phyloP scores from a whole-genome alignment of 2,113 vertebrate species.

The Casuarius casuarius region DNA sequence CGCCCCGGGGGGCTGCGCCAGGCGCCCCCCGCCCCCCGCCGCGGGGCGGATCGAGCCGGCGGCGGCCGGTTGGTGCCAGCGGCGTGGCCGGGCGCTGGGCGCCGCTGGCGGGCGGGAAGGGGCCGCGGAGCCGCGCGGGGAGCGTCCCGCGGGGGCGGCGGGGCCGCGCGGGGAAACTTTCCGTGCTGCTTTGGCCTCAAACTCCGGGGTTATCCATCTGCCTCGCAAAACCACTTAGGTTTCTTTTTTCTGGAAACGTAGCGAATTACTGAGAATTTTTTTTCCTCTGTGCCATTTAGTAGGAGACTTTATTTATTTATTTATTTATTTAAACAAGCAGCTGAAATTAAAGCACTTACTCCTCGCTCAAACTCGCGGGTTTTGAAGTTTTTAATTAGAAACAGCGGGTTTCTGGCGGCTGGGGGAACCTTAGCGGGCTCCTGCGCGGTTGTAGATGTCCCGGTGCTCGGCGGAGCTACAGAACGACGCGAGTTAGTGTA shows the following conservation, averaged over 20 bases:
- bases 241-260: constrained; percentile 68
- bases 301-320: background rate
- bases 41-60: background rate
- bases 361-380: background rate
- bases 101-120: background rate
- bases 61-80: too few relatives aligned
- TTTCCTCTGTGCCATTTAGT: background rate
- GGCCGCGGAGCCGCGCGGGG: background rate
- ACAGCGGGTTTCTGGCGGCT: background rate
- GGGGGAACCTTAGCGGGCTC: background rate
- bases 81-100: too few relatives aligned
- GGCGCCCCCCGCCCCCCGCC: too few relatives aligned
- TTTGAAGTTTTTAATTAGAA: constrained; percentile 60
- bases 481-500: background rate
- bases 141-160: too few relatives aligned
- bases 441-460: constrained; percentile 11
- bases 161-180: constrained; percentile 52
- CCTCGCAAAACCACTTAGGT: constrained; percentile 47
- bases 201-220: constrained; percentile 31
- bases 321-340: background rate
- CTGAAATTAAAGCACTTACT: background rate
- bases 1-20: background rate
- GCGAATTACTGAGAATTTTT: background rate
- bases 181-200: background rate
- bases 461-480: background rate